These are phyloP conservation scores for Ceratosolen solmsi DNA, from an alignment of 1,140 invertebrate species.

Conservation along the genomic window DNA sequence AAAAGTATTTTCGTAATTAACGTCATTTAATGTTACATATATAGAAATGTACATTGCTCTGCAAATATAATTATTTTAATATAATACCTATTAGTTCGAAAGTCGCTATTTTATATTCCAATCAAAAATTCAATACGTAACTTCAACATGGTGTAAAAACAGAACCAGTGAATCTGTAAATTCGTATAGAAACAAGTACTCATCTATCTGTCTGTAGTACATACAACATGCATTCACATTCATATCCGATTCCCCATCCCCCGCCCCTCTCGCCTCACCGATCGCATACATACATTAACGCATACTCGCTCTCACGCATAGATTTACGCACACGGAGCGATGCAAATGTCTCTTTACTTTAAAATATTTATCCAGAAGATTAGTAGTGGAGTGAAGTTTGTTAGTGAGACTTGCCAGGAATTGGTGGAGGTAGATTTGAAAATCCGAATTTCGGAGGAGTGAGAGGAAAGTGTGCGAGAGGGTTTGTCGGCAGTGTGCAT, in stretches of 20 bases:
- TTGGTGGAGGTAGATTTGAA: slow-evolving; percentile 44
- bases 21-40: too few relatives aligned
- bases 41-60: too few relatives aligned
- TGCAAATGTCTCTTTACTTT: slow-evolving; percentile 42
- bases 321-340: slow-evolving; percentile 6
- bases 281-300: too few relatives aligned
- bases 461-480: slow-evolving; percentile 1
- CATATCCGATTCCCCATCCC: too few relatives aligned
- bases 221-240: too few relatives aligned
- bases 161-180: slow-evolving; percentile 21
- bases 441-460: slow-evolving; percentile 49
- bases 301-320: too few relatives aligned
- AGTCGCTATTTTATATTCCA: not conserved
- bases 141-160: not conserved
- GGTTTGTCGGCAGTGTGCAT: slow-evolving; percentile 8
- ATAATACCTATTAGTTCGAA: not conserved
- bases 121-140: not conserved
- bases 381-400: slow-evolving; percentile 35
- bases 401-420: slow-evolving; percentile 28
- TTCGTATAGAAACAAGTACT: slow-evolving; percentile 1
- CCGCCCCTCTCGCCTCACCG: too few relatives aligned
- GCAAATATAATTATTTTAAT: too few relatives aligned
- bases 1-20: too few relatives aligned
- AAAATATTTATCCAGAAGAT: slow-evolving; percentile 49
- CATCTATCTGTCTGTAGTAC: too few relatives aligned